Conservation (phyloP, 2,113 vertebrate genomes). For the Otis tarda region DNA sequence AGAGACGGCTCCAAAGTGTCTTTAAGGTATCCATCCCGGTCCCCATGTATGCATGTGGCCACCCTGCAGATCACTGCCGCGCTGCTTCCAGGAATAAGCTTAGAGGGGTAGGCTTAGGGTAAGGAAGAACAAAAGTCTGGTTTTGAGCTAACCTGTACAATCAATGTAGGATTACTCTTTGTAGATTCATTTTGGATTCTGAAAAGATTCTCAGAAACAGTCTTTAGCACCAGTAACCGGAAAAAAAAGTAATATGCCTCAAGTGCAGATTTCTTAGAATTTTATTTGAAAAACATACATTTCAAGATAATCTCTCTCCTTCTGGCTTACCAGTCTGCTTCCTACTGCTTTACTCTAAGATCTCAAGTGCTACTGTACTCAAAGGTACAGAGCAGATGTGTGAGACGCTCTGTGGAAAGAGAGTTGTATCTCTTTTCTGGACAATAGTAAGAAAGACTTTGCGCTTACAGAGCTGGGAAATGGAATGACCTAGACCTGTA, state of each 20-base stretch:
- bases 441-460: neutral
- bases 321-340: neutral
- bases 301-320: neutral
- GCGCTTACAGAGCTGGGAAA: neutral
- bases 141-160: neutral
- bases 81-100: neutral
- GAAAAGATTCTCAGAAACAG: neutral
- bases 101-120: neutral
- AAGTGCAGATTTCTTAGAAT: neutral
- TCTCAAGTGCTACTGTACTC: neutral
- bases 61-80: neutral
- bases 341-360: neutral
- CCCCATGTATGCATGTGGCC: rapidly evolving
- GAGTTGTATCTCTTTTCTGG: neutral
- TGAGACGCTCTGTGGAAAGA: neutral
- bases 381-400: neutral
- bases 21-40: neutral
- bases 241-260: neutral
- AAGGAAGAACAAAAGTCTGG: neutral
- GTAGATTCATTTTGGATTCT: neutral
- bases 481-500: neutral
- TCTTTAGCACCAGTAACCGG: neutral
- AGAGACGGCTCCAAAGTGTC: neutral
- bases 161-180: neutral
- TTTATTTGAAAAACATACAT: neutral